Conservation (phyloP, 2,888 invertebrate genomes). For the Aleiodes leptofemur region DNA sequence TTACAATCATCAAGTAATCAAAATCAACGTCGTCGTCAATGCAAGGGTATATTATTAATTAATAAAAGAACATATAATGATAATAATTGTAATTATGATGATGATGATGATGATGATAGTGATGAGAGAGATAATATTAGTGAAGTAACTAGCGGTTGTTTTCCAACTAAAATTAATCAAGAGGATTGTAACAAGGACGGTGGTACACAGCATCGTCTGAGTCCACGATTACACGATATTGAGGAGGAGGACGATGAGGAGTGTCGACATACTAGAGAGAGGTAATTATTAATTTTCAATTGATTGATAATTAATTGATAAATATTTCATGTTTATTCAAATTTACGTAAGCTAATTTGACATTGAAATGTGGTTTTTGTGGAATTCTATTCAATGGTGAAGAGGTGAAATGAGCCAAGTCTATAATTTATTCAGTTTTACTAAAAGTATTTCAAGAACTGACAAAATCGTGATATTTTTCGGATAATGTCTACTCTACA, state of each 20-base stretch:
- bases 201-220: constrained; percentile 80
- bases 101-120: constrained; percentile 68
- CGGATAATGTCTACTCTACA: no score
- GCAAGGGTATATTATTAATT: constrained; percentile 76
- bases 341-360: neutral
- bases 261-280: constrained; percentile 71
- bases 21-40: constrained; percentile 65
- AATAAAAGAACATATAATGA: constrained; percentile 67
- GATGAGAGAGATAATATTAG: constrained; percentile 46
- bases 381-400: no score
- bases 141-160: constrained; percentile 39
- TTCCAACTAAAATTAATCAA: constrained; percentile 43
- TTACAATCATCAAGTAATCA: constrained; percentile 70
- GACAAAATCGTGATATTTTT: no score
- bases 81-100: constrained; percentile 64
- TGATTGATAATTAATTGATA: constrained; percentile 1
- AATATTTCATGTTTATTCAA: neutral
- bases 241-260: constrained; percentile 88
- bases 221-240: constrained; percentile 87
- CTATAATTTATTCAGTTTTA: no score
- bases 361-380: no score
- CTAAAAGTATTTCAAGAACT: no score
- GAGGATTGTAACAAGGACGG: constrained; percentile 58
- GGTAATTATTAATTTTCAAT: constrained; percentile 60
- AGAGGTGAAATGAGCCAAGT: no score